A percentile compares a stretch with the other conserved stretches of the same genome.
These are phyloP conservation scores for Clostera curtula DNA, from an alignment of 2,888 invertebrate genomes.

Conservation along the genomic window DNA sequence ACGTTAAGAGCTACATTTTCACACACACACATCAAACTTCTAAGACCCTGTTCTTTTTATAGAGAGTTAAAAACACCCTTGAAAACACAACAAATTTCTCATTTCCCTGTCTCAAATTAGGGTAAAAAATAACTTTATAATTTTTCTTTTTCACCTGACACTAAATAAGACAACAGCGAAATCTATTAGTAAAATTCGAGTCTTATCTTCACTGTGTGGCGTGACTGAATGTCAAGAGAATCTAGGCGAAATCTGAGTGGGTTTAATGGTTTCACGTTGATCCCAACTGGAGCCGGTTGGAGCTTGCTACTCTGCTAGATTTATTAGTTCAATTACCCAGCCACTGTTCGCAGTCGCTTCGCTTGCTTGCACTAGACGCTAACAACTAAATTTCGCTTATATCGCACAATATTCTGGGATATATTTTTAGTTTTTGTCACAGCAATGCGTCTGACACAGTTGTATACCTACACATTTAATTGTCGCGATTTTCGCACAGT, in stretches of 20 bases:
- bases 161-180: no score
- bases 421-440: conserved; percentile 28
- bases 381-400: conserved; percentile 61
- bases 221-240: conserved; percentile 37
- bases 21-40: no score
- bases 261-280: conserved; percentile 62
- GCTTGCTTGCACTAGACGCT: conserved; percentile 61
- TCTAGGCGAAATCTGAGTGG: conserved; percentile 45
- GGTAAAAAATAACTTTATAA: no score
- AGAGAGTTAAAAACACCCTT: no score
- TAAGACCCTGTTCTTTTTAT: no score
- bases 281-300: conserved; percentile 42
- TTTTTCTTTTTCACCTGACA: no score
- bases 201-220: conserved; percentile 23
- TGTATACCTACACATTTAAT: conserved; percentile 25
- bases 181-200: conserved; percentile 16
- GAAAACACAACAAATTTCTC: no score
- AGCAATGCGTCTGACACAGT: conserved; percentile 24
- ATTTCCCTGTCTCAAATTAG: no score
- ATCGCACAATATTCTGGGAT: conserved; percentile 40
- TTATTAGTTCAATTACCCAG: conserved; percentile 73
- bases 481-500: no score
- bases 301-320: conserved; percentile 59
- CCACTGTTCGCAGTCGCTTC: conserved; percentile 52
- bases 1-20: no score